Base-by-base conservation (phyloP, 2,797 vertebrate species). In the Nyctibius grandis region DNA sequence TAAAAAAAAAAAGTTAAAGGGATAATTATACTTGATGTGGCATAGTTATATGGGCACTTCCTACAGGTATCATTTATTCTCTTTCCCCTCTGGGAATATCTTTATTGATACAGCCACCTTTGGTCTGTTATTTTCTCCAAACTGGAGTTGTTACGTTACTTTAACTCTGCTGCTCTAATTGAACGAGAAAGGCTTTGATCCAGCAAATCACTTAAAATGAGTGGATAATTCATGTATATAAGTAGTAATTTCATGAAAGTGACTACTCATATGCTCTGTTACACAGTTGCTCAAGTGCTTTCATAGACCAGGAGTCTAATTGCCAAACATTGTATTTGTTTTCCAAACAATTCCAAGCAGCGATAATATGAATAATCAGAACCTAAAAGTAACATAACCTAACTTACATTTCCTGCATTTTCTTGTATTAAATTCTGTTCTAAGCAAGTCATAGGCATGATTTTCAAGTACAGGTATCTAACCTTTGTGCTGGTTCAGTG, bases 191-290 rank as follows among this genome's bases (percentile, higher is more conserved):
- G 90, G 47, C 64, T 91, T 94, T 95, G 86, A 88, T 96, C 86
- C 94, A 91, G 75, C 40, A 92, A 91, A 83, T 89, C 89, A 74
- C 51, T 95, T 77, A 33, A 91, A 94, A 92, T 91, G 68, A 95
- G 84, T 72, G 61, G 93, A 40, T 94, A 94, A 96, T 95, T 95
- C 72, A 89, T 33, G 81, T 85, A 77, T 88, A 45, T 77, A 94
- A 90, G 64, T 77, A 89, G 81, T 82, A 72, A 96, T 94, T 96
- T 95, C 38, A 93, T 85, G 94, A 85, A 92, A 91, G 84, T 75
- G 80, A 80, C 94, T 91, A 36, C 72, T 95, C n/a, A 11, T 69
- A 51, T 83, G 45, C 47, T 91, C 34, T 1, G 2, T 87, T 83
- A 40, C 15, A 59, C 33, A 65, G 53, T 92, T 93, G 51, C 45